Base-by-base conservation (phyloP, 2,888 invertebrate species). In the Sipunculus nudus region DNA sequence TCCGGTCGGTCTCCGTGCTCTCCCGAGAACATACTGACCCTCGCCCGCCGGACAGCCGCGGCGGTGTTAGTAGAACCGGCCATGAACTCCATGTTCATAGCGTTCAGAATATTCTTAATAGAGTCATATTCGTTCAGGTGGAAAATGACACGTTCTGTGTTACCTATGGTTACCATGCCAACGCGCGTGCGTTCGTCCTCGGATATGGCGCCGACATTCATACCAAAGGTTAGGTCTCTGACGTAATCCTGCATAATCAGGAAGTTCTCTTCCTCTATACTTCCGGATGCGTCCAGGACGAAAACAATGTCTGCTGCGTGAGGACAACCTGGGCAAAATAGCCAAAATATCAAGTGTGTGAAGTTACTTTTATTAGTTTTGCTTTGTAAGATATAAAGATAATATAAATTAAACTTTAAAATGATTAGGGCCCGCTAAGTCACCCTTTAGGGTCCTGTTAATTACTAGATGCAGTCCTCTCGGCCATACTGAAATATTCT, bases 281-380 rank as follows among this genome's bases (percentile, higher is more conserved):
- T 78, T n/a, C 79, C 80, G 3, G 79, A 80, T 2, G 77, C 69
- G 55, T 81, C 81, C 23, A 81, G 67, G n/a, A 78, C 73, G 52
- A 80, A 75, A 2, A 78, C 75, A 13, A 80, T 66, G 55, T 80
- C 80, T 1, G 76, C 74, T 13, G 29, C 28, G 31, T 68, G 49
- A 1, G 40, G 50, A 46, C 66, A 68, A 0, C 19, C 66, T 63
- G 48, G 8, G 16, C 35, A 35, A 35, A 35, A 10, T 13, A 16
- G 35, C 10, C 10, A 35, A 35, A 13, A 13, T 35, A 35, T 35
- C n/a, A n/a, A n/a, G n/a, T n/a, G n/a, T n/a, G n/a, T n/a, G n/a
- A n/a, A n/a, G n/a, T n/a, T n/a, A n/a, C n/a, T n/a, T n/a, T n/a
- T n/a, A n/a, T n/a, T n/a, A n/a, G n/a, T n/a, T n/a, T n/a, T n/a